These are phyloP conservation scores for Phaedon cochleariae DNA, from an alignment of 2,888 invertebrate species.

Conservation along the genomic window DNA sequence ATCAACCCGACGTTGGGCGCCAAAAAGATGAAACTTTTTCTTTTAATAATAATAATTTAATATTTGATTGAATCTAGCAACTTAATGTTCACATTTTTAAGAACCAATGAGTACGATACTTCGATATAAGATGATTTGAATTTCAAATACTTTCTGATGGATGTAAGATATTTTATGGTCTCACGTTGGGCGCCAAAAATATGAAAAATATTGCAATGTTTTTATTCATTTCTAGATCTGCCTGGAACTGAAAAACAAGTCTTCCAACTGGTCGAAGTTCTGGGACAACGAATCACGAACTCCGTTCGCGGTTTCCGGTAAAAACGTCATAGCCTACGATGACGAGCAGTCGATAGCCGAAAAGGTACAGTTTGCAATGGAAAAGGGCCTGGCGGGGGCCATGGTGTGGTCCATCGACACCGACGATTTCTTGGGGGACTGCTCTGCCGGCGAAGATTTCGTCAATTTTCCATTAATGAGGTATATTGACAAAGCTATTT, in stretches of 20 bases:
- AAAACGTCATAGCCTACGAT: constrained; percentile 79
- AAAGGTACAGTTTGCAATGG: constrained; percentile 75
- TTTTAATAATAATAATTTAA: no score
- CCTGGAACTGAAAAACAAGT: constrained; percentile 67
- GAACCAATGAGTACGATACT: no score
- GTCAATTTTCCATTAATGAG: constrained; percentile 76
- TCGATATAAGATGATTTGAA: no score
- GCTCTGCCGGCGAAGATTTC: constrained; percentile 64
- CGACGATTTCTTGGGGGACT: constrained; percentile 82
- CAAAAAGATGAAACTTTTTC: no score
- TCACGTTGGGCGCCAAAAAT: no score
- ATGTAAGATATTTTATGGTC: no score
- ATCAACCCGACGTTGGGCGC: background rate
- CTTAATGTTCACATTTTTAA: no score
- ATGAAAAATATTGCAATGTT: background rate
- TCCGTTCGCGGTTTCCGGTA: constrained; percentile 69
- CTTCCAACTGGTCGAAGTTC: constrained; percentile 71
- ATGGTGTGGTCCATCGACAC: constrained; percentile 94
- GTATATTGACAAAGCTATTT: constrained; percentile 74
- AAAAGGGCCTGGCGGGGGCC: constrained; percentile 75
- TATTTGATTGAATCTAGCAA: no score
- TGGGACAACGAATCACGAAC: constrained; percentile 77
- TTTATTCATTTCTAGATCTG: constrained; percentile 67
- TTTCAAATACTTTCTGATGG: no score
- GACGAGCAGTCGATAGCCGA: constrained; percentile 76